Base-by-base conservation (phyloP, 2,888 invertebrate genomes). In the Microctonus aethiopoides region DNA sequence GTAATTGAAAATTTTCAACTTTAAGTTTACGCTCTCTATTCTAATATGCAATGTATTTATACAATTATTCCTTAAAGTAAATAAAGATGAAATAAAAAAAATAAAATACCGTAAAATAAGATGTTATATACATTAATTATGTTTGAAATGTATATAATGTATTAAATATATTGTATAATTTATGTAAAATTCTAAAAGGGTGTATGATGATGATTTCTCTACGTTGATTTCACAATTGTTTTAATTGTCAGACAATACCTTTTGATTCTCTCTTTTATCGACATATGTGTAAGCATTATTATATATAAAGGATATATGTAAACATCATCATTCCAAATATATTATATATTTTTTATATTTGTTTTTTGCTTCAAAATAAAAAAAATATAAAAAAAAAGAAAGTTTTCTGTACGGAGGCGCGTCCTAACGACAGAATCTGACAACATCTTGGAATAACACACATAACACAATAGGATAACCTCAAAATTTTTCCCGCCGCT, bases 1-100 rank as follows among this genome's bases (percentile, higher is more conserved):
- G 34, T 57, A 57, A 57, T 57, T 57, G 32, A 57, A 29, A 29
- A 29, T 57, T 57, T 32, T 34, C 32, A 20, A 29, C 29, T 56
- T 56, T 22, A 22, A 56, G 26, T 56, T 10, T n/a, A 57, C 32
- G 34, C 16, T 46, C 7, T 46, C 16, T 20, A 46, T 16, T 36
- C 4, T 36, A n/a, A n/a, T n/a, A n/a, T n/a, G n/a, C n/a, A n/a
- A n/a, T 36, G 10, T 46, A 7, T 20, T 16, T 46, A 46, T 46
- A 46, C 46, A 46, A 7, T 46, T 46, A 20, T 16, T n/a, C 16
- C 16, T n/a, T 1, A n/a, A 9, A 7, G 46, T 5, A 46, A 1
- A 16, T 0, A 20, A 46, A 20, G 46, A 39, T 4, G 16, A 16
- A 46, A 16, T 6, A n/a, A n/a, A 46, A 36, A 29, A 29, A 7